phyloP scores from a whole-genome alignment of 1,140 invertebrate genomes.

The Prorops nasuta region DNA sequence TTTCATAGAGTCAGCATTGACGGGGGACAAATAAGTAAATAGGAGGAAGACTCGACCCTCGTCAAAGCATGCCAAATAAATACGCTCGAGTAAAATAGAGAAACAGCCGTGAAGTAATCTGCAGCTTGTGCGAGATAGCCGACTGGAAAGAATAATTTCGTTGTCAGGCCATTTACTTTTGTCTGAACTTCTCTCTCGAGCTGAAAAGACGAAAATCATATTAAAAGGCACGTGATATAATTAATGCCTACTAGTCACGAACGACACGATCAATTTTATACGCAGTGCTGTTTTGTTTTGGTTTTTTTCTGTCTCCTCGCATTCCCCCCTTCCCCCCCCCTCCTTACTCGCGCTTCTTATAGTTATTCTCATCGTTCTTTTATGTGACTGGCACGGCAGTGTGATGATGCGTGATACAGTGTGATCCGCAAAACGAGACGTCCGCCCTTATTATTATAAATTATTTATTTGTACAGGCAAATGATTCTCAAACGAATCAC shows the following conservation, averaged over 20 bases:
- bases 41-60: too few species aligned
- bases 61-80: conserved; percentile 7
- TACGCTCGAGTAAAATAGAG: conserved; percentile 2
- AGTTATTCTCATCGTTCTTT: too few species aligned
- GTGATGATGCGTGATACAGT: too few species aligned
- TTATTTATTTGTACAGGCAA: conserved; percentile 59
- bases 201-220: conserved; percentile 23
- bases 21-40: too few species aligned
- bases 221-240: conserved; percentile 28
- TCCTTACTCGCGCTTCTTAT: too few species aligned
- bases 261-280: conserved; percentile 5
- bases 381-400: too few species aligned
- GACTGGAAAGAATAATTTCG: conserved; percentile 23
- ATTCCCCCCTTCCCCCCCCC: background rate
- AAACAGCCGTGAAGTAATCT: background rate
- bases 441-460: conserved; percentile 54
- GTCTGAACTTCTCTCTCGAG: conserved; percentile 7
- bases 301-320: conserved; percentile 5
- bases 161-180: conserved; percentile 20
- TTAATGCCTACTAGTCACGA: conserved; percentile 29
- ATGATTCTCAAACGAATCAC: conserved; percentile 58
- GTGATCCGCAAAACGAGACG: conserved; percentile 28
- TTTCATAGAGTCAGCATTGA: too few species aligned
- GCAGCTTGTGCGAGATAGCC: too few species aligned
- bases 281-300: background rate